phyloP scores from a whole-genome alignment of 92 coral and sea anemone species.

The Anthopleura xanthogrammica region DNA sequence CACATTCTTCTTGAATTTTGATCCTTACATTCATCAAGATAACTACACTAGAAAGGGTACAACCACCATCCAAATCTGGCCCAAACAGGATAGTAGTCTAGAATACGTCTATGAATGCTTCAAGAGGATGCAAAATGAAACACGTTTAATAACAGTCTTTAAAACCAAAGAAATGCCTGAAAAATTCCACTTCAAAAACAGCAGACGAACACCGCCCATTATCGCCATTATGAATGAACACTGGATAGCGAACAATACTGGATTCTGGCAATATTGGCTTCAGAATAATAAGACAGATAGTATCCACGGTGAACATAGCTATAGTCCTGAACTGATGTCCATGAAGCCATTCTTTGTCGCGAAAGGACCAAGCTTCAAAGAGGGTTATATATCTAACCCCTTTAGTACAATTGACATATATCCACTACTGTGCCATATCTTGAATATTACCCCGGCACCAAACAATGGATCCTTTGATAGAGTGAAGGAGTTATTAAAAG shows the following conservation, averaged over 20 bases:
- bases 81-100: slow-evolving; percentile 27
- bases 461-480: slow-evolving; percentile 78
- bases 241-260: slow-evolving; percentile 51
- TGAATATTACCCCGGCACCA: slow-evolving; percentile 69
- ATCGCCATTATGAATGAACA: slow-evolving; percentile 60
- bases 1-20: slow-evolving; percentile 53
- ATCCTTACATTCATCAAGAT: slow-evolving; percentile 44
- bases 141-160: slow-evolving; percentile 55
- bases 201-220: slow-evolving; percentile 66
- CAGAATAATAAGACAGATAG: slow-evolving; percentile 6
- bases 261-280: slow-evolving; percentile 42
- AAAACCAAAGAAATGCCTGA: slow-evolving; percentile 72
- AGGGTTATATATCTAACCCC: slow-evolving; percentile 52
- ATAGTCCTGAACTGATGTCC: slow-evolving; percentile 44
- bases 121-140: slow-evolving; percentile 41
- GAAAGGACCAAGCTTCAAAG: slow-evolving; percentile 82
- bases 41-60: slow-evolving; percentile 35
- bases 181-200: slow-evolving; percentile 55
- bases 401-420: slow-evolving; percentile 79
- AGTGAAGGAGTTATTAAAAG: slow-evolving; percentile 34
- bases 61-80: slow-evolving; percentile 47
- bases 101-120: slow-evolving; percentile 42
- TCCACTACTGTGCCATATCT: slow-evolving; percentile 73
- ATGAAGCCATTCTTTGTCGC: slow-evolving; percentile 94
- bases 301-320: slow-evolving; percentile 59